Evolutionary conservation across 2,113 vertebrate genomes (phyloP).

Genomic region (Datnioides undecimradiatus): DNA sequence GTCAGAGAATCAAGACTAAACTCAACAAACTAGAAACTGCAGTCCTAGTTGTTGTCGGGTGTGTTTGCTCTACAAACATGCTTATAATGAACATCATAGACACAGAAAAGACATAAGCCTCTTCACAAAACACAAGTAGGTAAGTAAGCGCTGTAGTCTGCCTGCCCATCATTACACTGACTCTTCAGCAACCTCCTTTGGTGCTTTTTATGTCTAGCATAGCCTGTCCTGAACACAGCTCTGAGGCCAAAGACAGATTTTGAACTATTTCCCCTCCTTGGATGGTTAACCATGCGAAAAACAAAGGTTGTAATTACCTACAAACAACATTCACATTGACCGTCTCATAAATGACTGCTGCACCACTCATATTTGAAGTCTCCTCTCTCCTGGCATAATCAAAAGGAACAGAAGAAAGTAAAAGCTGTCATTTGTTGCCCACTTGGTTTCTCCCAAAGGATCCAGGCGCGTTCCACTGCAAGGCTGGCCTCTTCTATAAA

Average conservation of each 20-base stretch:
- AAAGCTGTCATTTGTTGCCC: slow-evolving; percentile 62
- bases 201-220: slow-evolving; percentile 46
- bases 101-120: background rate
- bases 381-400: slow-evolving; percentile 32
- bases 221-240: slow-evolving; percentile 46
- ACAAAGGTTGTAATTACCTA: slow-evolving; percentile 73
- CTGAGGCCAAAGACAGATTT: slow-evolving; percentile 48
- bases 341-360: slow-evolving; percentile 51
- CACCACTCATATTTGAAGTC: slow-evolving; percentile 44
- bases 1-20: background rate
- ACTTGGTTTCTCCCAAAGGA: slow-evolving; percentile 31
- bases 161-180: background rate
- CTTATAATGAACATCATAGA: background rate
- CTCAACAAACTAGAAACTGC: background rate
- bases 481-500: slow-evolving; percentile 31
- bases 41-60: background rate
- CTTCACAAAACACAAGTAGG: background rate
- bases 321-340: slow-evolving; percentile 59
- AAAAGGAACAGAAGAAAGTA: slow-evolving; percentile 43
- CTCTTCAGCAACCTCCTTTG: background rate
- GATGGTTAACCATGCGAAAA: slow-evolving; percentile 68
- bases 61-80: background rate
- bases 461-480: background rate
- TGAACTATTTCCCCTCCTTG: slow-evolving; percentile 63
- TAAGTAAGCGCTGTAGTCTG: background rate